Evolutionary conservation across 2,888 invertebrate genomes (phyloP).

Genomic region (Ethmia dodecea): DNA sequence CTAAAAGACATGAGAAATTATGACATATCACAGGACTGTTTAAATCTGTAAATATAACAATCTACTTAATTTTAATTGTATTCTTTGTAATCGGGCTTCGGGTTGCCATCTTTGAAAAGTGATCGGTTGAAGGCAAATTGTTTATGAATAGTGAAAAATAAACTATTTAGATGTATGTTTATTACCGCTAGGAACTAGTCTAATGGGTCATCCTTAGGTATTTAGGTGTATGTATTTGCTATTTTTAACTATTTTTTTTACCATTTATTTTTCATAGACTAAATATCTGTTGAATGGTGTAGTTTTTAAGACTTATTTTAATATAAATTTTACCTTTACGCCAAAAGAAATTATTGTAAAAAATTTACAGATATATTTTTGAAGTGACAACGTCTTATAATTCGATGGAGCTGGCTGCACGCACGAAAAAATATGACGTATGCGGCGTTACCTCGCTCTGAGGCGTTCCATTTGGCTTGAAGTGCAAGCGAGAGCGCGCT

Average conservation of each 20-base stretch:
- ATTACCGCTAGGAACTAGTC: conserved; percentile 40
- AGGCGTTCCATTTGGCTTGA: no score
- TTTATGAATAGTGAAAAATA: conserved; percentile 10
- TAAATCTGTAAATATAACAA: conserved; percentile 26
- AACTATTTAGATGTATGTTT: conserved; percentile 10
- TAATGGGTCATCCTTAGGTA: conserved; percentile 36
- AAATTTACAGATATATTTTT: no score
- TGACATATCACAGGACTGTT: conserved; percentile 27
- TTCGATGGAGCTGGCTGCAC: no score
- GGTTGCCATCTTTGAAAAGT: conserved; percentile 36
- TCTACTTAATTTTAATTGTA: conserved; percentile 30
- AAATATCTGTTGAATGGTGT: conserved; percentile 15
- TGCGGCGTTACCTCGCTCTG: no score
- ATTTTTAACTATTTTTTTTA: conserved; percentile 24
- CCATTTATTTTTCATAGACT: conserved; percentile 7
- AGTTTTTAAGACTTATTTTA: conserved; percentile 2
- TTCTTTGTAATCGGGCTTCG: conserved; percentile 37
- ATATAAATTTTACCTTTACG: neutral
- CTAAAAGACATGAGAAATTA: conserved; percentile 2
- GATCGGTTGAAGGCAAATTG: conserved; percentile 10
- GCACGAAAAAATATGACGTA: no score
- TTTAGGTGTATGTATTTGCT: conserved; percentile 11
- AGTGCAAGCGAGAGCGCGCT: no score
- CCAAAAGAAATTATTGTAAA: neutral
- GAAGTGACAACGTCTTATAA: no score